phyloP scores from a whole-genome alignment of 2,888 invertebrate species.

The Drosophila nr. perissopoda region DNA sequence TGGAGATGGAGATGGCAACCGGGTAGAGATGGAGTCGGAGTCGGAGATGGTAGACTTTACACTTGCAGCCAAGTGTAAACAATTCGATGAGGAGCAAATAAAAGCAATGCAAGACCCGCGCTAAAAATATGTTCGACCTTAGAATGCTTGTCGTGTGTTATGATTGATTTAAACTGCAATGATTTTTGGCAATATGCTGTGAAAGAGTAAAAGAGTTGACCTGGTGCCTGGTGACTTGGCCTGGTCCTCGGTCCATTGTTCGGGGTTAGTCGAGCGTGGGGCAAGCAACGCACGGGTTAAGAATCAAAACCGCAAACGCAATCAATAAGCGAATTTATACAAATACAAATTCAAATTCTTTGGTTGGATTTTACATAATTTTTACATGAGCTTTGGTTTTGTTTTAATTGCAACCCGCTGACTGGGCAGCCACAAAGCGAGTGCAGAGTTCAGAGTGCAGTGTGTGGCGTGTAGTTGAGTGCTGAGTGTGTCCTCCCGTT shows the following conservation, averaged over 20 bases:
- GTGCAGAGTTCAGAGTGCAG: not conserved
- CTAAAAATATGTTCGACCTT: constrained; percentile 46
- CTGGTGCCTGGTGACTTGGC: constrained; percentile 9
- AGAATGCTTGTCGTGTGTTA: constrained; percentile 35
- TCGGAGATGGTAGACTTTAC: constrained; percentile 50
- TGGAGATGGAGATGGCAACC: constrained; percentile 31
- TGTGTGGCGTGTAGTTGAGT: not conserved
- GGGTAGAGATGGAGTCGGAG: not conserved
- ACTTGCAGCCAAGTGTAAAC: constrained; percentile 79
- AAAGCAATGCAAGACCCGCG: constrained; percentile 67
- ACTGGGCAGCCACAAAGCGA: constrained; percentile 63
- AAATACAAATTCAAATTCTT: constrained; percentile 1
- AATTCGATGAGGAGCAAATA: constrained; percentile 73
- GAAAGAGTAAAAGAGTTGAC: constrained; percentile 44
- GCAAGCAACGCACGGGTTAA: constrained; percentile 67
- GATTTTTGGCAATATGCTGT: constrained; percentile 67
- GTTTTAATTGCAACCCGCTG: constrained; percentile 79
- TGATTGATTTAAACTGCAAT: constrained; percentile 58
- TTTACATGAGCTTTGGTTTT: constrained; percentile 57
- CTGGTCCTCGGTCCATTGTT: constrained; percentile 48
- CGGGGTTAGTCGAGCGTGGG: constrained; percentile 70
- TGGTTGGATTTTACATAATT: constrained; percentile 44
- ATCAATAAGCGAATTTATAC: constrained; percentile 22
- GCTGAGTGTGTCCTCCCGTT: constrained; percentile 20
- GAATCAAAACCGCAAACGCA: constrained; percentile 15